Conservation (phyloP, 92 coral and sea anemone species). For the Porites evermanni region DNA sequence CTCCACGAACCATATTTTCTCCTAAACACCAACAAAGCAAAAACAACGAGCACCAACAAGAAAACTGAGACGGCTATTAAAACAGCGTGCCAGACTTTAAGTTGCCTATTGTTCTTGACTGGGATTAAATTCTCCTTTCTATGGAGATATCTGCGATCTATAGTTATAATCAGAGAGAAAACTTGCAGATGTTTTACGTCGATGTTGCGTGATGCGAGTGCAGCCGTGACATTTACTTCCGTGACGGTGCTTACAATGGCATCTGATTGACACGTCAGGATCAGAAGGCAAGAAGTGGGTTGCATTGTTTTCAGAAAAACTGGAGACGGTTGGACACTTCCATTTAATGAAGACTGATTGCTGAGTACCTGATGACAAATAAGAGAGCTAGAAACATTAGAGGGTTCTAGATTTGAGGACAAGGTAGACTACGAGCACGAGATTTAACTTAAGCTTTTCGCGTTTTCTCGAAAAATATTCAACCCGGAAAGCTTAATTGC, state of each 20-base stretch:
- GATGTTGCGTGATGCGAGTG: conserved; percentile 26
- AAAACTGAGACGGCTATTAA: neutral
- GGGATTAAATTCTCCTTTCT: neutral
- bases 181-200: neutral
- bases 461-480: too few relatives aligned
- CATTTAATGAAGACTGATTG: conserved; percentile 1
- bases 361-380: neutral
- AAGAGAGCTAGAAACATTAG: too few relatives aligned
- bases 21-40: neutral
- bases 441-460: too few relatives aligned
- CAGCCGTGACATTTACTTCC: conserved; percentile 30
- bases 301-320: conserved; percentile 8
- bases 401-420: too few relatives aligned
- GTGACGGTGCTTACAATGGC: conserved; percentile 15
- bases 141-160: neutral
- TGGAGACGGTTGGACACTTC: conserved; percentile 11
- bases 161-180: conserved; percentile 22
- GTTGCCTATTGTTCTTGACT: neutral
- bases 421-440: too few relatives aligned
- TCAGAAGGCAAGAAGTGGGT: neutral
- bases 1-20: neutral
- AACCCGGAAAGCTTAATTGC: too few relatives aligned
- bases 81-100: conserved; percentile 13
- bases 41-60: neutral
- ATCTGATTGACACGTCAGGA: conserved; percentile 7